Base-by-base conservation (phyloP, 2,113 vertebrate species). In the Caretta caretta region DNA sequence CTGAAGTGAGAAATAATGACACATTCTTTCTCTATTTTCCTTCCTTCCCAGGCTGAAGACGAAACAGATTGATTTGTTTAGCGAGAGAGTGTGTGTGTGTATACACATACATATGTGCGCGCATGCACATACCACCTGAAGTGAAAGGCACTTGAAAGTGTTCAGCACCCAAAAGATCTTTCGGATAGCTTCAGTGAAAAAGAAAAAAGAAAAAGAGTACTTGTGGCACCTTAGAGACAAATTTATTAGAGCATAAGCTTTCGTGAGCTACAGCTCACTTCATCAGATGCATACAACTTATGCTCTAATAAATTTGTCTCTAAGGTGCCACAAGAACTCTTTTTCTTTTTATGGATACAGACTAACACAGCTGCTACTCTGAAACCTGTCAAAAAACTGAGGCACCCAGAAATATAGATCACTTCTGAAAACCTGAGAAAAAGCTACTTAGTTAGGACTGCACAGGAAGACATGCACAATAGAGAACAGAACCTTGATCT, bases 401-500 rank as follows among this genome's bases (percentile, higher is more conserved):
- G 42, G 42, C 10, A 75, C 19, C 38, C 72, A 46, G 24, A 48
- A 46, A 78, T 29, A 78, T 42, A 56, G 53, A 24, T 31, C 38
- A 38, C n/a, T 56, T 75, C 46, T 83, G 65, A 76, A 83, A 51
- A 75, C 49, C 46, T 76, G 46, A 75, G 56, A n/a, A 48, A 86
- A 56, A 82, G 42, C 10, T 75, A 12, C 62, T 35, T 80, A 3
- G 46, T 94, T 84, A 93, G 0, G 4, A 38, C 86, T 90, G 93
- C 27, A 83, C 29, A 85, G 46, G 51, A 57, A 22, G 13, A 48
- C 56, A 29, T 35, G 53, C 82, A 84, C 10, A 87, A 10, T 16
- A 53, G 82, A 89, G 42, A 96, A 92, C 11, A 91, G 25, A 90
- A 90, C 76, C 84, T 16, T 87, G 50, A 90, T 57, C 76, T 85